Conservation (phyloP, 2,888 invertebrate genomes). For the Tromatobia lineatoria region DNA sequence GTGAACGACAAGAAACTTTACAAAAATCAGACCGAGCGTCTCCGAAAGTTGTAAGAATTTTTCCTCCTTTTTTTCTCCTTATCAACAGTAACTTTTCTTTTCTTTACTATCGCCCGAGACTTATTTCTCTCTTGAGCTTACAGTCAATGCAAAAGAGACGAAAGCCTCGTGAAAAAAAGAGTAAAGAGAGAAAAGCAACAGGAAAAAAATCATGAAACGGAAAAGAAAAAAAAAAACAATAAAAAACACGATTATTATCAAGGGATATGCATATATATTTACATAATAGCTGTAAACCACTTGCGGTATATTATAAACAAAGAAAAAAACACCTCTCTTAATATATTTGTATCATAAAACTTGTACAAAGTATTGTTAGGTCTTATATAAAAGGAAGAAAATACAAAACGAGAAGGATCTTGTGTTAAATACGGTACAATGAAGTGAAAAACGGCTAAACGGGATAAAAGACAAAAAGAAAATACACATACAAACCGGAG, state of each 20-base stretch:
- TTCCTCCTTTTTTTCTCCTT: constrained; percentile 39
- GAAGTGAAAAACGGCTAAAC: constrained; percentile 2
- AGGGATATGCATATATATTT: constrained; percentile 48
- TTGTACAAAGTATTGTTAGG: constrained; percentile 85
- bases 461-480: constrained; percentile 3
- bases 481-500: constrained; percentile 25
- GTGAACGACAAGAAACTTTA: constrained; percentile 43
- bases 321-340: constrained; percentile 79
- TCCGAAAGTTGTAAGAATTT: constrained; percentile 57
- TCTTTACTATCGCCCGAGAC: constrained; percentile 27
- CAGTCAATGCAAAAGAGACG: neutral
- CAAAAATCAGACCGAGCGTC: constrained; percentile 44
- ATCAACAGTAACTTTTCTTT: constrained; percentile 23
- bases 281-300: constrained; percentile 58
- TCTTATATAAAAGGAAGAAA: constrained; percentile 64
- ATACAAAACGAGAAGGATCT: constrained; percentile 38
- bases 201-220: constrained; percentile 1
- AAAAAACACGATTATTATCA: constrained; percentile 32
- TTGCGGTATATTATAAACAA: constrained; percentile 49
- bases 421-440: constrained; percentile 32
- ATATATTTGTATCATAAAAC: constrained; percentile 84
- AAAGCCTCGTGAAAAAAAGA: constrained; percentile 18
- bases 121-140: neutral
- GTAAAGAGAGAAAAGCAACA: constrained; percentile 29
- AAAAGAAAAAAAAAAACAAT: constrained; percentile 21